phyloP scores from a whole-genome alignment of 2,113 vertebrate species.

The Tetraodon nigroviridis region DNA sequence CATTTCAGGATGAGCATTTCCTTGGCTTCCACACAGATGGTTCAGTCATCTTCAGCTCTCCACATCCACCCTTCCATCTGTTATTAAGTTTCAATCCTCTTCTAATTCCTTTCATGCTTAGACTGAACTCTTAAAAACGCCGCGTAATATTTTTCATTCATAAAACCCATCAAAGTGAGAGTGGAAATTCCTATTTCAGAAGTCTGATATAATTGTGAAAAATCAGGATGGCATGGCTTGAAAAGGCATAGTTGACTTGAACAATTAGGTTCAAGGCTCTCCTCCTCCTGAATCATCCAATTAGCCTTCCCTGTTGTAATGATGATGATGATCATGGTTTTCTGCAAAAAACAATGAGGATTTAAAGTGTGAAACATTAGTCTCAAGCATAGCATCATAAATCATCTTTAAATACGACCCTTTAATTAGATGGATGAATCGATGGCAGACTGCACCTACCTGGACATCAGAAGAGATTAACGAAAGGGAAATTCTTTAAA shows the following conservation, averaged over 20 bases:
- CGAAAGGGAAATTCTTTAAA: too few species aligned
- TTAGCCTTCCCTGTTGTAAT: conserved; percentile 12
- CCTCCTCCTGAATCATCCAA: too few species aligned
- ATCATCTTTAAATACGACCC: conserved; percentile 51
- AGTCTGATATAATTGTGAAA: too few species aligned
- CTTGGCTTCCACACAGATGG: background rate
- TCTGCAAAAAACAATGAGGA: conserved; percentile 32
- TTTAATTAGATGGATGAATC: conserved; percentile 24
- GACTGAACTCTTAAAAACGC: too few species aligned
- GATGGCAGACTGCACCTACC: background rate
- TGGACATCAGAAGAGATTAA: background rate
- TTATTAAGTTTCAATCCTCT: background rate
- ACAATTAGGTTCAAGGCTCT: too few species aligned
- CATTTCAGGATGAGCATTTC: background rate
- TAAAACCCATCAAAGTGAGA: too few species aligned
- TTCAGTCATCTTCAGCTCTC: background rate
- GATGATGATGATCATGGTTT: conserved; percentile 48
- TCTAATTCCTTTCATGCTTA: background rate
- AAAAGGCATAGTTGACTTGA: too few species aligned
- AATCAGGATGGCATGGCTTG: too few species aligned
- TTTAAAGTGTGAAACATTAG: conserved; percentile 32
- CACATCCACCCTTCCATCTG: background rate
- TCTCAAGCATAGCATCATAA: conserved; percentile 28
- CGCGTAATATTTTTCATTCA: too few species aligned
- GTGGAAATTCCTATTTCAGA: too few species aligned